Conservation (phyloP, 2,797 vertebrate genomes). For the Microtus californicus region DNA sequence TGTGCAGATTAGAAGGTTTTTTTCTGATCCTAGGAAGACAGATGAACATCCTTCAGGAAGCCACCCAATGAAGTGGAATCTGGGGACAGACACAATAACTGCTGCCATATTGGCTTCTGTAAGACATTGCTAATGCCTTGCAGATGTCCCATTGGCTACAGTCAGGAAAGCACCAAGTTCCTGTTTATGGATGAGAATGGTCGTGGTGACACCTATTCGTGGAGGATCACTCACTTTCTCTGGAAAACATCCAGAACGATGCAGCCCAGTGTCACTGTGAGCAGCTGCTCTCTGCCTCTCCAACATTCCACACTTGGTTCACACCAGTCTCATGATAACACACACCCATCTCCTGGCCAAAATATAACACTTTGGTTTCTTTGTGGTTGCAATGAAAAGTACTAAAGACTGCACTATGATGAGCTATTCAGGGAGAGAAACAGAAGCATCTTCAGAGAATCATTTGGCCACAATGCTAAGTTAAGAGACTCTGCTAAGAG, state of each 20-base stretch:
- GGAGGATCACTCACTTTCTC: not conserved
- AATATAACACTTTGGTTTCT: conserved; percentile 1
- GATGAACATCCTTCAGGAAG: conserved; percentile 17
- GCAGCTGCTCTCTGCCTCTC: not conserved
- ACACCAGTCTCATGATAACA: not conserved
- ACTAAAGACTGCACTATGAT: not conserved
- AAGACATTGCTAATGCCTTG: not conserved
- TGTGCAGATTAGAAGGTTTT: not conserved
- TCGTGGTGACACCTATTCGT: not conserved
- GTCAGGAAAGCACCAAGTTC: conserved; percentile 45
- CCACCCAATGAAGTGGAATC: not conserved
- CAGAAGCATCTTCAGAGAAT: conserved; percentile 13
- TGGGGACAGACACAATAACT: not conserved
- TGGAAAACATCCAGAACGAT: not conserved
- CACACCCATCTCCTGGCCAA: not conserved
- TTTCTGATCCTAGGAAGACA: not conserved
- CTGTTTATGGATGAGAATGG: not conserved
- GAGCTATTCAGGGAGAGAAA: not conserved
- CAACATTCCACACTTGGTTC: not conserved
- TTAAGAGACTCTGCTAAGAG: conserved; percentile 7
- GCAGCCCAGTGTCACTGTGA: not conserved
- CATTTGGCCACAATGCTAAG: conserved; percentile 10
- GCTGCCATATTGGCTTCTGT: not conserved
- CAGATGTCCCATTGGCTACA: not conserved
- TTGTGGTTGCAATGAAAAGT: not conserved